Evolutionary conservation across 2,888 invertebrate genomes (phyloP).

Genomic region (Nomada goodeniana): DNA sequence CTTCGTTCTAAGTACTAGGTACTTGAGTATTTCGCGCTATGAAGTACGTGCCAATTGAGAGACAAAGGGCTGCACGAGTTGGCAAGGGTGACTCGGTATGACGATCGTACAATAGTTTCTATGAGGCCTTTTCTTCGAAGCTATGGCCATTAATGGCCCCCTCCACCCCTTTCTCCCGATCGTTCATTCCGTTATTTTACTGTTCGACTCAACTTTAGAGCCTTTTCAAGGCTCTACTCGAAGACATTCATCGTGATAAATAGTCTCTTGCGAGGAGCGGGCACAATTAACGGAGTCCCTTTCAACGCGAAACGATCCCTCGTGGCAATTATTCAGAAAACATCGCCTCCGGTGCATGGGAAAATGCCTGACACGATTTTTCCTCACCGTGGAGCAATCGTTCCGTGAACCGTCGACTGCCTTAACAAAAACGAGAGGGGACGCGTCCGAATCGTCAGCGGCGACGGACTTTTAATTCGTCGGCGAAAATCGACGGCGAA

Average conservation of each 20-base stretch:
- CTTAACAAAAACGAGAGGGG: too few species aligned
- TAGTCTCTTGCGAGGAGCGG: slow-evolving; percentile 37
- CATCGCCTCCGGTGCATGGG: neutral
- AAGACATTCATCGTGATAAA: slow-evolving; percentile 59
- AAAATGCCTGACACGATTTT: neutral
- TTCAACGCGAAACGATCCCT: neutral
- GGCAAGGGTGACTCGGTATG: slow-evolving; percentile 75
- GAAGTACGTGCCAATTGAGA: slow-evolving; percentile 70
- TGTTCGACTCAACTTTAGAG: slow-evolving; percentile 58
- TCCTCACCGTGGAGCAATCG: too few species aligned
- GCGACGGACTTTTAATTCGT: slow-evolving; percentile 14
- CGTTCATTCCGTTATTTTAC: slow-evolving; percentile 70
- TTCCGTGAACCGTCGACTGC: too few species aligned
- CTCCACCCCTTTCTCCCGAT: slow-evolving; percentile 49
- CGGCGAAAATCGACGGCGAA: slow-evolving; percentile 14
- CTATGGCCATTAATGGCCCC: slow-evolving; percentile 68
- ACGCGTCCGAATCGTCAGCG: too few species aligned
- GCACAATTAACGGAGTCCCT: slow-evolving; percentile 35
- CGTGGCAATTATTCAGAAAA: slow-evolving; percentile 8
- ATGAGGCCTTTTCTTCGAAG: slow-evolving; percentile 71
- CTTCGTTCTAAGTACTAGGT: slow-evolving; percentile 59
- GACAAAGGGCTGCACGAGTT: slow-evolving; percentile 73
- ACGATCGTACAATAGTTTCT: slow-evolving; percentile 74
- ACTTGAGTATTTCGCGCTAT: slow-evolving; percentile 68
- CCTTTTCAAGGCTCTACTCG: slow-evolving; percentile 52